Evolutionary conservation across 2,797 vertebrate genomes (phyloP).

Genomic region (Coranthus polyacanthus): DNA sequence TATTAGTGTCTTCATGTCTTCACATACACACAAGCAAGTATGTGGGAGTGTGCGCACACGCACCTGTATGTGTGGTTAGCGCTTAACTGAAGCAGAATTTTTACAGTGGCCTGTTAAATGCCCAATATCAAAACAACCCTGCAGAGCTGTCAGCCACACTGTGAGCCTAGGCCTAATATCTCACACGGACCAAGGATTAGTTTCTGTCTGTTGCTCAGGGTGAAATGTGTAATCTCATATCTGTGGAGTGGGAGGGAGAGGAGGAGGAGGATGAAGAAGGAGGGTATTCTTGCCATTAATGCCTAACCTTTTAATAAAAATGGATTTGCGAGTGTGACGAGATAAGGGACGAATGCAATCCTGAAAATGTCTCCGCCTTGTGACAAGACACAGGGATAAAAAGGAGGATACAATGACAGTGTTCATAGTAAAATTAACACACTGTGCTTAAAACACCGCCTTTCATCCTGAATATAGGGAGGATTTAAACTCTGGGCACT

Average conservation of each 20-base stretch:
- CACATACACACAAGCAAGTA: constrained; percentile 17
- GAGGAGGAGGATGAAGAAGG: constrained; percentile 44
- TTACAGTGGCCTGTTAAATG: constrained; percentile 73
- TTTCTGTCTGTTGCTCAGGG: constrained; percentile 80
- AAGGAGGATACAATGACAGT: constrained; percentile 39
- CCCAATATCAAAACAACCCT: constrained; percentile 66
- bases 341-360: constrained; percentile 74
- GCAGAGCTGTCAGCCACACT: constrained; percentile 61
- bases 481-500: constrained; percentile 16
- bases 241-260: constrained; percentile 62
- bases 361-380: constrained; percentile 51
- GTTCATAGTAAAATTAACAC: constrained; percentile 32
- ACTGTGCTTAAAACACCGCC: constrained; percentile 22
- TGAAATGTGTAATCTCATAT: constrained; percentile 82
- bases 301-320: constrained; percentile 81
- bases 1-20: constrained; percentile 30
- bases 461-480: constrained; percentile 37
- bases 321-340: constrained; percentile 78
- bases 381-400: constrained; percentile 40
- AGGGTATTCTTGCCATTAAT: constrained; percentile 77
- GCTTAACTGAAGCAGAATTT: constrained; percentile 45
- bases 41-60: constrained; percentile 1
- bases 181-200: constrained; percentile 74
- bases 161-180: constrained; percentile 58
- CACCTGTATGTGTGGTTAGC: constrained; percentile 32